Percentiles rank a stretch among this genome's conserved stretches.
Evolutionary conservation across 2,797 vertebrate species (phyloP).

Genomic region (Novumbra hubbsi): DNA sequence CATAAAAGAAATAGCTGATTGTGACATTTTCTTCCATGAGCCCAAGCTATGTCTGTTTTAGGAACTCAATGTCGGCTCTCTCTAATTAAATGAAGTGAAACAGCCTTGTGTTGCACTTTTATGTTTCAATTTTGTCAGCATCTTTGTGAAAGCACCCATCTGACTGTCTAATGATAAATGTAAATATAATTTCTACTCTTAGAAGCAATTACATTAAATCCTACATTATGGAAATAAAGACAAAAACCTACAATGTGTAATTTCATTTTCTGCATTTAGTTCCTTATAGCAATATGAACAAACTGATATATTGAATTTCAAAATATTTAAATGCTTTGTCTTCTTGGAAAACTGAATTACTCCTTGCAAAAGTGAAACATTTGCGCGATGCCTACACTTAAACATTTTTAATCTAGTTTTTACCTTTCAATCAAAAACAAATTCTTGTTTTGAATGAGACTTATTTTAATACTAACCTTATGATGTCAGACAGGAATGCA

Average conservation of each 20-base stretch:
- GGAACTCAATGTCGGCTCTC: conserved; percentile 37
- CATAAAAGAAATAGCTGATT: conserved; percentile 34
- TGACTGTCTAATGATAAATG: conserved; percentile 93
- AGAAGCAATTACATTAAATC: conserved; percentile 84
- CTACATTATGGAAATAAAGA: conserved; percentile 81
- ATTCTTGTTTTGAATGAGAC: conserved; percentile 35
- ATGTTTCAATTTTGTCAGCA: conserved; percentile 86
- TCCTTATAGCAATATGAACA: conserved; percentile 64
- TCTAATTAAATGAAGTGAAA: conserved; percentile 76
- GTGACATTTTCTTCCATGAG: conserved; percentile 55
- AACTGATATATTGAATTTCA: conserved; percentile 72
- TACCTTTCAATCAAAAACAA: conserved; percentile 56
- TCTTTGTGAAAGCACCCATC: conserved; percentile 81
- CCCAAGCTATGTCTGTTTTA: conserved; percentile 36
- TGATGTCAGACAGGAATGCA: not conserved
- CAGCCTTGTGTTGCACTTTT: conserved; percentile 70
- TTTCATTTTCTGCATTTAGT: conserved; percentile 73
- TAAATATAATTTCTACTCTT: conserved; percentile 78
- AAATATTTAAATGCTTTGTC: conserved; percentile 76
- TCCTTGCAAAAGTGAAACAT: conserved; percentile 69
- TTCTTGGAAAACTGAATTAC: conserved; percentile 73
- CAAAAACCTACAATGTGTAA: conserved; percentile 77
- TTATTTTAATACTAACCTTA: not conserved
- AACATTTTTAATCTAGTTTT: conserved; percentile 52
- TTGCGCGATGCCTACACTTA: conserved; percentile 50